phyloP scores from a whole-genome alignment of 2,113 vertebrate genomes.

The Paracanthobrama guichenoti region DNA sequence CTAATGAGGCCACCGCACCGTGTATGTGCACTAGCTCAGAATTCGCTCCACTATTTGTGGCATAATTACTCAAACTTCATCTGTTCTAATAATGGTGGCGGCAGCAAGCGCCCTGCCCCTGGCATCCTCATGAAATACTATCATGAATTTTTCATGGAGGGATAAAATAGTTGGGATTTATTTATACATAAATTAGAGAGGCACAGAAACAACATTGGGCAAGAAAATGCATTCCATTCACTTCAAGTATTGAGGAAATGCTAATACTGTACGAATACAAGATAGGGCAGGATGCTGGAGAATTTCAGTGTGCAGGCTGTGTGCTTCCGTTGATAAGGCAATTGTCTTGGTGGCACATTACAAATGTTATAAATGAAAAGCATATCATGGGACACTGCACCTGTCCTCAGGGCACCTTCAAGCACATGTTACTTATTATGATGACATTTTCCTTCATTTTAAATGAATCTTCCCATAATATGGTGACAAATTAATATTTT shows the following conservation, averaged over 20 bases:
- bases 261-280: conserved; percentile 52
- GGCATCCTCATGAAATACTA: conserved; percentile 35
- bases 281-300: conserved; percentile 17
- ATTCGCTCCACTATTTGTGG: conserved; percentile 40
- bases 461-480: neutral
- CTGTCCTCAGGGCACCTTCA: conserved; percentile 53
- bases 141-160: conserved; percentile 62
- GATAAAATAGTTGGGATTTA: conserved; percentile 64
- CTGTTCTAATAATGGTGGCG: conserved; percentile 33
- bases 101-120: conserved; percentile 49
- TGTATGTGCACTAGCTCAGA: conserved; percentile 1
- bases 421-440: conserved; percentile 47
- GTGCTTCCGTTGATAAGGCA: conserved; percentile 61
- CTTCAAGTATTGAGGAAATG: conserved; percentile 39
- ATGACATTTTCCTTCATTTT: conserved; percentile 23
- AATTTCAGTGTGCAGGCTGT: conserved; percentile 54
- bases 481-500: neutral
- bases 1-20: conserved; percentile 9
- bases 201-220: conserved; percentile 47
- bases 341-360: conserved; percentile 58
- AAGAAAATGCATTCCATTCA: conserved; percentile 64
- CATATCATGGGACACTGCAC: conserved; percentile 52
- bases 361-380: conserved; percentile 64
- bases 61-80: conserved; percentile 56
- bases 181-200: conserved; percentile 61